phyloP scores from a whole-genome alignment of 2,888 invertebrate species.

The Saturnia pavonia region DNA sequence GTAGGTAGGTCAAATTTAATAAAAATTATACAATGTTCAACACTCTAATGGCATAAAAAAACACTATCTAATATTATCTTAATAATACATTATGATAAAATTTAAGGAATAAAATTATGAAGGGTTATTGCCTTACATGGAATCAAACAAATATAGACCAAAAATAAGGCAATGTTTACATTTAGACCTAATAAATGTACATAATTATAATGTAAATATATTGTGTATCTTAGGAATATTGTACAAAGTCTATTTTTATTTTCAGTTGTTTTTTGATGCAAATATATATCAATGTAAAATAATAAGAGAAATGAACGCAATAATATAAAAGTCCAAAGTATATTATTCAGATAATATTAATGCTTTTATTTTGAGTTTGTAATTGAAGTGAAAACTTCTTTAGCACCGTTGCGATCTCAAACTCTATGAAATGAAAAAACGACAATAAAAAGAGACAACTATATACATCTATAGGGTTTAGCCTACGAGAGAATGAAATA shows the following conservation, averaged over 20 bases:
- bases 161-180: neutral
- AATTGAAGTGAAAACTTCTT: no score
- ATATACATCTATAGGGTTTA: no score
- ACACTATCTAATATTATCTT: neutral
- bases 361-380: no score
- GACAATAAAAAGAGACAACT: no score
- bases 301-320: no score
- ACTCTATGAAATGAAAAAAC: no score
- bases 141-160: neutral
- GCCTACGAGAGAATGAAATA: no score
- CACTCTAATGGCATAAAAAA: neutral
- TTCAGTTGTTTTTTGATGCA: no score
- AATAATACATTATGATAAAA: neutral
- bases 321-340: neutral
- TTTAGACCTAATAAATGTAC: neutral
- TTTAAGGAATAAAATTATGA: neutral
- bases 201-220: neutral
- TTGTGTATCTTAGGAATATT: neutral
- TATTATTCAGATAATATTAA: no score
- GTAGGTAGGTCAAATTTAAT: neutral
- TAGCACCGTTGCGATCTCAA: no score
- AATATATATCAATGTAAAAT: no score
- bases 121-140: neutral
- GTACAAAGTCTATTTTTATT: no score
- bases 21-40: neutral